A percentile compares a stretch with the other conserved stretches of the same genome.
Evolutionary conservation across 2,797 vertebrate species (phyloP).

Genomic region (Spinibarbus caldwelli): DNA sequence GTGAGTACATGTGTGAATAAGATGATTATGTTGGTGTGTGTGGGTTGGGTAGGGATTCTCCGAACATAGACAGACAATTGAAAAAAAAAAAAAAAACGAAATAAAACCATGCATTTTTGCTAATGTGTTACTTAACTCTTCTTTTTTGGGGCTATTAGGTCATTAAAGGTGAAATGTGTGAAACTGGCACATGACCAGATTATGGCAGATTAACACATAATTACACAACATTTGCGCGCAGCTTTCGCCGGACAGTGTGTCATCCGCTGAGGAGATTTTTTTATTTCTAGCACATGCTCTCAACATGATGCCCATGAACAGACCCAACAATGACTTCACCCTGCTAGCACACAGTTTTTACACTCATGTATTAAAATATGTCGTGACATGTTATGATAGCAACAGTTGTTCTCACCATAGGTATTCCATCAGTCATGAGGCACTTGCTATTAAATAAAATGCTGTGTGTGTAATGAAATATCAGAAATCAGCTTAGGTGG

Average conservation of each 20-base stretch:
- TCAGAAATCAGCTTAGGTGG: not conserved
- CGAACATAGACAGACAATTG: not conserved
- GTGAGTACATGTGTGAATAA: slow-evolving; percentile 5
- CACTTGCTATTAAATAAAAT: not conserved
- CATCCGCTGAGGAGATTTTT: slow-evolving; percentile 52
- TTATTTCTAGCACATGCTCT: slow-evolving; percentile 70
- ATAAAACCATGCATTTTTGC: not conserved
- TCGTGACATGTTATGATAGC: slow-evolving; percentile 23
- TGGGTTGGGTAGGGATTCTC: slow-evolving; percentile 24
- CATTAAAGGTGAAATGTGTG: not conserved
- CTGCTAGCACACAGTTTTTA: slow-evolving; percentile 12
- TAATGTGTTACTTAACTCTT: not conserved
- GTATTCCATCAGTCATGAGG: slow-evolving; percentile 32
- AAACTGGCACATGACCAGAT: not conserved
- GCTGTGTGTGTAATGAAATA: not conserved
- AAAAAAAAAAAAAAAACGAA: not conserved
- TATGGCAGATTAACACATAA: slow-evolving; percentile 70
- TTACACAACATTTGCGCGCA: slow-evolving; percentile 75
- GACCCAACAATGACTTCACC: slow-evolving; percentile 67
- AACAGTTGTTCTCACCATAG: slow-evolving; percentile 27
- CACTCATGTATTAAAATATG: slow-evolving; percentile 22
- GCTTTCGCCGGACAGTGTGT: slow-evolving; percentile 65
- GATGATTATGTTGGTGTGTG: slow-evolving; percentile 17
- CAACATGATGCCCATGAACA: slow-evolving; percentile 64
- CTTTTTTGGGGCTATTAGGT: too few relatives aligned